Percentiles rank a stretch among this genome's conserved stretches.
These are phyloP conservation scores for Craniophora ligustri DNA, from an alignment of 2,888 invertebrate genomes.

Conservation along the genomic window DNA sequence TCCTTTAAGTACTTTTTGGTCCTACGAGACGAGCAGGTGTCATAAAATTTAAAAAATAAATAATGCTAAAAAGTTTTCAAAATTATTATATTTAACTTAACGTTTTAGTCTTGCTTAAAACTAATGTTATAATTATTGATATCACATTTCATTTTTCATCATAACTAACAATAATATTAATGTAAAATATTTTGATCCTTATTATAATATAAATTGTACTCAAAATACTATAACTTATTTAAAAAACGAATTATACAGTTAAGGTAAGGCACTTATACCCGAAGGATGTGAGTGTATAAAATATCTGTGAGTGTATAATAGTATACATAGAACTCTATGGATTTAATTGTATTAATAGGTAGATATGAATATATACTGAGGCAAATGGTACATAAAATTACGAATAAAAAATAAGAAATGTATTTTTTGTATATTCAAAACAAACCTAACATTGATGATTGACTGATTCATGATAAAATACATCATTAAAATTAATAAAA, in stretches of 20 bases:
- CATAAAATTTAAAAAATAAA: conserved; percentile 10
- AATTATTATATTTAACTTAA: conserved; percentile 23
- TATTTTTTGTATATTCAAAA: no score
- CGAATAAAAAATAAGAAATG: no score
- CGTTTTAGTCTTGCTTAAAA: conserved; percentile 33
- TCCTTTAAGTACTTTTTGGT: background rate
- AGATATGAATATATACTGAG: no score
- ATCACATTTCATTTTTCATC: conserved; percentile 56
- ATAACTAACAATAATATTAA: conserved; percentile 20
- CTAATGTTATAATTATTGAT: conserved; percentile 49
- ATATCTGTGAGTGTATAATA: no score
- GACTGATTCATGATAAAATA: no score
- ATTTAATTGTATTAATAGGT: no score
- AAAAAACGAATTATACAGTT: background rate
- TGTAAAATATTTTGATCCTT: conserved; percentile 8
- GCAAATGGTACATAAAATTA: no score
- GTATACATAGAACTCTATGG: no score
- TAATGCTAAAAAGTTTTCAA: conserved; percentile 3
- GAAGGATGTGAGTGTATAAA: no score
- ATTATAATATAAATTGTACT: conserved; percentile 40
- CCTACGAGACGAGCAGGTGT: background rate
- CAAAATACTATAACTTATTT: conserved; percentile 12
- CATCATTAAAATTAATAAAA: no score
- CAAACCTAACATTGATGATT: no score
- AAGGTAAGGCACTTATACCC: background rate